Conservation (phyloP, 2,797 vertebrate species). For the Allobates femoralis region DNA sequence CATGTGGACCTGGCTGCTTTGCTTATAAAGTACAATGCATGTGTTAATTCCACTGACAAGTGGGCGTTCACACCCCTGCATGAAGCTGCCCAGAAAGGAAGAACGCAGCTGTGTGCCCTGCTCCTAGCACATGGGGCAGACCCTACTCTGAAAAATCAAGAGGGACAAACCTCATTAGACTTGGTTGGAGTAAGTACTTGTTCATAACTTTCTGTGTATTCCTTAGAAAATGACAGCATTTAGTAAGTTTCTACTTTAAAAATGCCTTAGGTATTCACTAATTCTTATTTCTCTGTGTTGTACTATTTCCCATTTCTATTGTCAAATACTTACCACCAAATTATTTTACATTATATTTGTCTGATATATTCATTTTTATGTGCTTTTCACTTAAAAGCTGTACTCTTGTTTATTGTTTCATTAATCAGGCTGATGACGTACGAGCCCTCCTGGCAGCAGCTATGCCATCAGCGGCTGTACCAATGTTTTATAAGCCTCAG, state of each 20-base stretch:
- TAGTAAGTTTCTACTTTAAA: too few relatives aligned
- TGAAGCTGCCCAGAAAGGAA: conserved; percentile 86
- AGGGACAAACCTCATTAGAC: conserved; percentile 85
- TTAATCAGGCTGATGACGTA: conserved; percentile 81
- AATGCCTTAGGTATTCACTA: too few relatives aligned
- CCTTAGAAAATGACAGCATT: not conserved
- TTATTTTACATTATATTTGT: not conserved
- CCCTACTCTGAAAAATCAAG: conserved; percentile 86
- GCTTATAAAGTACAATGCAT: conserved; percentile 85
- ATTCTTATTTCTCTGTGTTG: too few relatives aligned
- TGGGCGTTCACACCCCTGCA: conserved; percentile 87
- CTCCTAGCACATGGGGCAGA: conserved; percentile 84
- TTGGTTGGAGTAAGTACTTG: conserved; percentile 81
- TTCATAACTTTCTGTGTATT: not conserved
- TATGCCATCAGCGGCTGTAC: conserved; percentile 82
- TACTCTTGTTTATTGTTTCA: not conserved
- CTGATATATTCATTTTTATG: not conserved
- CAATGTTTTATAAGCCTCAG: conserved; percentile 82
- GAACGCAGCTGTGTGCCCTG: conserved; percentile 86
- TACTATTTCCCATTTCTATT: too few relatives aligned
- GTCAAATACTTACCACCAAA: not conserved
- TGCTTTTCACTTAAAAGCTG: not conserved
- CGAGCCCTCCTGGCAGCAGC: conserved; percentile 81
- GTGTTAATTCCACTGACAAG: conserved; percentile 85
- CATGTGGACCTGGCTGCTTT: conserved; percentile 87